These are phyloP conservation scores for Tachysurus fulvidraco DNA, from an alignment of 2,113 vertebrate species.

Conservation along the genomic window DNA sequence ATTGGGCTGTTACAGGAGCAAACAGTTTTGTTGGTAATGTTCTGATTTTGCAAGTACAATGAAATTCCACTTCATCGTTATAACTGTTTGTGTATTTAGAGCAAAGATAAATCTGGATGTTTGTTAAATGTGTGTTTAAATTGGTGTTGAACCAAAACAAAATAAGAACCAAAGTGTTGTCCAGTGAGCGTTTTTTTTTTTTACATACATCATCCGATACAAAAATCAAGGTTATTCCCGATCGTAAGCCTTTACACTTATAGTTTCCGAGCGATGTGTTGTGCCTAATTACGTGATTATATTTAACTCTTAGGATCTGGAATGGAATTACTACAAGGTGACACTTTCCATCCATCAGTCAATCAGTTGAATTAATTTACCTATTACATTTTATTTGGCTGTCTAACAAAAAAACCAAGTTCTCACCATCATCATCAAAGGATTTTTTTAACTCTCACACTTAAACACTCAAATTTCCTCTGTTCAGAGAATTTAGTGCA, in stretches of 20 bases:
- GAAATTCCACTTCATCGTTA: not conserved
- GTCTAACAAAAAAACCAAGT: not conserved
- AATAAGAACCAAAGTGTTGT: not conserved
- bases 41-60: not conserved
- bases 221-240: not conserved
- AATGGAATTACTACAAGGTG: not conserved
- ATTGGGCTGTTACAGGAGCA: not conserved
- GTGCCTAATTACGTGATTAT: not conserved
- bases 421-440: not conserved
- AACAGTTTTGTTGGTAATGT: not conserved
- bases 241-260: not conserved
- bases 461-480: constrained; percentile 5
- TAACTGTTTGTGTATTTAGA: not conserved
- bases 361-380: not conserved
- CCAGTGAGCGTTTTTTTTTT: not conserved
- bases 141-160: not conserved
- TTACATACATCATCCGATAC: not conserved
- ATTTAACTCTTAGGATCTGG: not conserved
- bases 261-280: not conserved
- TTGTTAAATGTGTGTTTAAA: not conserved
- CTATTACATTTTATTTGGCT: not conserved
- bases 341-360: not conserved
- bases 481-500: constrained; percentile 43
- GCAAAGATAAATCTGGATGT: not conserved
- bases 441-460: not conserved